These are phyloP conservation scores for Phodopus roborovskii DNA, from an alignment of 2,113 vertebrate genomes.

Conservation along the genomic window DNA sequence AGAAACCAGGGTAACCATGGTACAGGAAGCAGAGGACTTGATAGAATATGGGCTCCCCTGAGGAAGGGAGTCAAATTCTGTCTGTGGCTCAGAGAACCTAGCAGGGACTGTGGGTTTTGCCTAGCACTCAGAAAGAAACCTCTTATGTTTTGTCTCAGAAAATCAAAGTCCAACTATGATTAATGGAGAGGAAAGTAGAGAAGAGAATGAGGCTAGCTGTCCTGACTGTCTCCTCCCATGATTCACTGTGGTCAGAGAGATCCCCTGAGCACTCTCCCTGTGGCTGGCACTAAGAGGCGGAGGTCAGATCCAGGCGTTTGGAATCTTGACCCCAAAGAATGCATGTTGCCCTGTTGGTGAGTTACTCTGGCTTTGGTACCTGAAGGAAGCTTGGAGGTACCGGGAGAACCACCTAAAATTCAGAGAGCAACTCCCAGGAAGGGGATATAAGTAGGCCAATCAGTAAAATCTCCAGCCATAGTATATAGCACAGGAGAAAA, in stretches of 20 bases:
- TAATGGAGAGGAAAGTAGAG: background rate
- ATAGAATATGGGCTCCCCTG: background rate
- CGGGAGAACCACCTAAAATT: background rate
- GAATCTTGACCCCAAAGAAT: background rate
- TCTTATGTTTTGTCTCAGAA: background rate
- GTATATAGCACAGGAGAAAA: background rate
- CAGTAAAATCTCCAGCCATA: background rate
- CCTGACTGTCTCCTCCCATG: background rate
- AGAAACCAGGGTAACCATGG: background rate
- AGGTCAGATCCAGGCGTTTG: background rate
- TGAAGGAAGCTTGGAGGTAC: background rate
- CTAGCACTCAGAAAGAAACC: background rate
- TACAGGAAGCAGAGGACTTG: background rate
- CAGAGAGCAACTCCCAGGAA: background rate
- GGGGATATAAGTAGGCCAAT: background rate
- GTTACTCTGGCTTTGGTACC: background rate
- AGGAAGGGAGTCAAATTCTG: background rate
- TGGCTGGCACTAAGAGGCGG: background rate
- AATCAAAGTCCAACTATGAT: background rate
- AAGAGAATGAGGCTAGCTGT: background rate
- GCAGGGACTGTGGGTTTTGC: background rate
- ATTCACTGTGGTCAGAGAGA: background rate
- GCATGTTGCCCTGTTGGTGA: background rate
- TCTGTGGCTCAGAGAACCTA: background rate
- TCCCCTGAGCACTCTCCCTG: background rate